Base-by-base conservation (phyloP, 2,888 invertebrate species). In the Limnephilus rhombicus region DNA sequence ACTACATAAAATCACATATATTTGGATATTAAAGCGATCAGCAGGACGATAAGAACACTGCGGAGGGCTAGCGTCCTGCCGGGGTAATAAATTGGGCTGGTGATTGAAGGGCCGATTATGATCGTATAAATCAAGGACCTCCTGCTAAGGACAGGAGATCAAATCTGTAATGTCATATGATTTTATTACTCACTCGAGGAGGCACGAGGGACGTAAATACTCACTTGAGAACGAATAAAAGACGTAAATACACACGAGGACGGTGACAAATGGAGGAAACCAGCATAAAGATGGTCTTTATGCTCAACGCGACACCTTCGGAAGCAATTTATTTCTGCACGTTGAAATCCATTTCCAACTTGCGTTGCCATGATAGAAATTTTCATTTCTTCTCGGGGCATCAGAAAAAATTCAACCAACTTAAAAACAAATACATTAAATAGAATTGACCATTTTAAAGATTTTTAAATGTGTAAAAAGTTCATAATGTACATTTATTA, bases 61-160 rank as follows among this genome's bases (percentile, higher is more conserved):
- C 7, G 68, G 68, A 82, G 34, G 82, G 29, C 82, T 24, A 45
- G 41, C 85, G 85, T 85, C 41, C 85, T 37, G 85, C 12, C 88
- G 31, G 31, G 31, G 88, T 88, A 88, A 88, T 88, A 88, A 88
- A 88, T 88, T 68, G 86, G 15, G 18, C 53, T 53, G 88, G 37
- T 88, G 88, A 88, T 88, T 88, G 88, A 88, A 88, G 80, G 88
- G 29, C 80, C 88, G 68, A 88, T 88, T 88, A 88, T 88, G 88
- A 88, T 88, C 88, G 88, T 37, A 88, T 88, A 88, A 88, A 88
- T 88, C 88, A 88, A n/a, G 88, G 88, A 29, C 88, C 31, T 37
- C 86, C 45, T 86, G 86, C 86, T n/a, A 45, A 18, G 88, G 88
- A 68, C 88, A 31, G 88, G 68, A 86, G 86, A 88, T 88, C 88